Base-by-base conservation (phyloP, 1,140 invertebrate species). In the Trichoplusia ni region DNA sequence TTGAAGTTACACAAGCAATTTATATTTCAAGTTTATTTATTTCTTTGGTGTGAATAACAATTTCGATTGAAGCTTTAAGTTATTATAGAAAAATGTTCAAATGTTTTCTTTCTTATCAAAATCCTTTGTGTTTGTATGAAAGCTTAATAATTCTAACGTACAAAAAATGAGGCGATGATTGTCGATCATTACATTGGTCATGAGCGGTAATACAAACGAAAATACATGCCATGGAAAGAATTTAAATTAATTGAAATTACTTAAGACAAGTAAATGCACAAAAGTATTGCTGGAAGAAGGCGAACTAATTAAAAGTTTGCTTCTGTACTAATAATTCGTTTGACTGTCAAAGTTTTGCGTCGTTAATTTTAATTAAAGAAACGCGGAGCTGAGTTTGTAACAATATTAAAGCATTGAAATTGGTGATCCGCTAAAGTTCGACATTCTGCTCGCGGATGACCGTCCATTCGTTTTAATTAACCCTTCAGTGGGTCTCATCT, bases 341-440 rank as follows among this genome's bases (percentile, higher is more conserved):
- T 86, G 83, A 87, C 81, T 89, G 84, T 87, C 83, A 84, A 81
- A 90, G 82, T 90, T 90, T 90, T 81, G 78, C 80, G 82, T 88
- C 85, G 86, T 90, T 90, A 90, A 90, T 90, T 90, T 90, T 90
- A 89, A 90, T 90, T 90, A 88, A 90, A 90, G 87, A 89, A 90
- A 89, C 81, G 79, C 74, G 78, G 78, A 74, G 72, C 71, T 61
- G 70, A 84, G 83, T 86, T 86, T 81, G 86, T 89, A 84, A 89
- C 86, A 85, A 86, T 89, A 89, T 90, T 90, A 86, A 88, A 86
- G 81, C 83, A 89, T 90, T 88, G 80, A 81, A 88, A 90, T 84
- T 86, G 80, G 84, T 88, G 84, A 90, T 89, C 87, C 83, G 83
- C 83, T 87, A 89, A 89, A 90, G 73, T 90, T 90, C 79, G 81